Evolutionary conservation across 2,113 vertebrate genomes (phyloP).

Genomic region (Gadus macrocephalus): DNA sequence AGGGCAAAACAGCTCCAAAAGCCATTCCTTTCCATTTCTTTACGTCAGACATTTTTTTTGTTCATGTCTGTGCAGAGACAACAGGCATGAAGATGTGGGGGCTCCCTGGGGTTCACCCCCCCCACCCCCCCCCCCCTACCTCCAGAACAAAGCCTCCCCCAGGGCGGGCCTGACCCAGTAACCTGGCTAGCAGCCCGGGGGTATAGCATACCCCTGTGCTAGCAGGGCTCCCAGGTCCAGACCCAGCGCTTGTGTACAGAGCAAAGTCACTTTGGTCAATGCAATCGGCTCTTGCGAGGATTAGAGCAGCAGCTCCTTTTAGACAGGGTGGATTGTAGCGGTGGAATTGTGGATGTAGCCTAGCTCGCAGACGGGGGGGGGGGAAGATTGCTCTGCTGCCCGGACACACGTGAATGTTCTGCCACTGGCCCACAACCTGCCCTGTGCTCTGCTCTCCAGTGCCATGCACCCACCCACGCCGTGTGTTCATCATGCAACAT

Average conservation of each 20-base stretch:
- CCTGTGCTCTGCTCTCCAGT: no score
- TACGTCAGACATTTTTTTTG: constrained; percentile 38
- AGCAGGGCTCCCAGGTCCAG: constrained; percentile 44
- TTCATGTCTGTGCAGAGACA: constrained; percentile 65
- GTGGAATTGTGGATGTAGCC: constrained; percentile 38
- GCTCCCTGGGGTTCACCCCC: constrained; percentile 57
- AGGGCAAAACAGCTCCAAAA: constrained; percentile 26
- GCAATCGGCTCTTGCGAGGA: constrained; percentile 62
- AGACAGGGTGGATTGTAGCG: constrained; percentile 55
- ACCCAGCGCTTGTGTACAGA: constrained; percentile 55
- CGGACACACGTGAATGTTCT: constrained; percentile 61
- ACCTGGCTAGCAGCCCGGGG: constrained; percentile 68
- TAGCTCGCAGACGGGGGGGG: constrained; percentile 33
- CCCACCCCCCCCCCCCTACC: constrained; percentile 32
- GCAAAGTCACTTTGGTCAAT: constrained; percentile 62
- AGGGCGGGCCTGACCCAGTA: constrained; percentile 73
- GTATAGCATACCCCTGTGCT: constrained; percentile 47
- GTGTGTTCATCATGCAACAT: no score
- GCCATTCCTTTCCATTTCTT: constrained; percentile 31
- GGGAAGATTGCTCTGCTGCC: constrained; percentile 30
- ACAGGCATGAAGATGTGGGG: constrained; percentile 44
- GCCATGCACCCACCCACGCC: no score
- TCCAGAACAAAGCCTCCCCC: constrained; percentile 68
- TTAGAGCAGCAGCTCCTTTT: constrained; percentile 61
- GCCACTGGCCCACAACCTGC: constrained; percentile 22